phyloP scores from a whole-genome alignment of 2,888 invertebrate genomes.

The Lepidocyrtoides sp. region DNA sequence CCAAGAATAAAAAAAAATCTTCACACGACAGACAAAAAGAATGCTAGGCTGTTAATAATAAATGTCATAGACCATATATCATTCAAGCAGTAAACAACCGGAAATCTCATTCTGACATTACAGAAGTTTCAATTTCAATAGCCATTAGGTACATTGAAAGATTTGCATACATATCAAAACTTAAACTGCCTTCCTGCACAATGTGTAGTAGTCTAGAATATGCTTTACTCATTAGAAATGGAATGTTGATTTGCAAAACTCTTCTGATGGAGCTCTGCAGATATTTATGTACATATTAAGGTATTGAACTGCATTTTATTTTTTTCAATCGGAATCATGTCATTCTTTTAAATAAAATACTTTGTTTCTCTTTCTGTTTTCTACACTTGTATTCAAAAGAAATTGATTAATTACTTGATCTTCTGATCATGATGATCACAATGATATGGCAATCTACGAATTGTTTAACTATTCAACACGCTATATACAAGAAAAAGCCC shows the following conservation, averaged over 20 bases:
- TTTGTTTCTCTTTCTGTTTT: constrained; percentile 13
- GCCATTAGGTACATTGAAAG: not conserved
- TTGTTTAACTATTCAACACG: not conserved
- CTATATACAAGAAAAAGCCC: not conserved
- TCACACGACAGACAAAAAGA: constrained; percentile 11
- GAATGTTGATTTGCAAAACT: no score
- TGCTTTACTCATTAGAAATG: no score
- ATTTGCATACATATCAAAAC: no score
- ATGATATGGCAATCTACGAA: not conserved
- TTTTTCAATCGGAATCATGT: not conserved
- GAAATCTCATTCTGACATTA: not conserved
- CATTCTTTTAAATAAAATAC: not conserved
- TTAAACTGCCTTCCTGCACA: no score
- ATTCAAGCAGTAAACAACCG: constrained; percentile 22
- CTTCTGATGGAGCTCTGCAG: no score
- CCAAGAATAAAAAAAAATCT: not conserved
- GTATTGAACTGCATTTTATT: no score
- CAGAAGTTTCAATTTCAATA: constrained; percentile 9
- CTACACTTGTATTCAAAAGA: constrained; percentile 16
- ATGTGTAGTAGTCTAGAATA: no score
- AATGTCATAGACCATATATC: constrained; percentile 30
- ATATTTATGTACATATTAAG: no score
- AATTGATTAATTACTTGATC: constrained; percentile 67
- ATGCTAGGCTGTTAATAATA: constrained; percentile 17
- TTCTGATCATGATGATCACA: constrained; percentile 1